Evolutionary conservation across 2,113 vertebrate genomes (phyloP), one percentile per base, ranked within the genome.

Genomic region (Oncorhynchus keta): DNA sequence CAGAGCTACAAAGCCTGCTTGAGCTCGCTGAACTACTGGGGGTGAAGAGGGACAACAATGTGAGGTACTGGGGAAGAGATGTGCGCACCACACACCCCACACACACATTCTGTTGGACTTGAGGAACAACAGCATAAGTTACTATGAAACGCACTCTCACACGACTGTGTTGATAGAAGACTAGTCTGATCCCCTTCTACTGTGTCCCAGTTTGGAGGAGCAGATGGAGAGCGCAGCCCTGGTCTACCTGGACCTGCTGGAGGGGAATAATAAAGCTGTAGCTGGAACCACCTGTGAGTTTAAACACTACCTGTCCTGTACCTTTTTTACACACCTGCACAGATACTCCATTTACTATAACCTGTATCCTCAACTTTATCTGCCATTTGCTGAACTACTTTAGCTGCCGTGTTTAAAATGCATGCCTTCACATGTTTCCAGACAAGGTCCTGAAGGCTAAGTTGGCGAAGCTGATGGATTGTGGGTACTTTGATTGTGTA

Each of bases 211-310:
- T 90, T 89, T 99, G 79, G 93, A 94, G 84, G 94, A 96, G 85
- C 96, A 97, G 90, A 97, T 98, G 96, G 95, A 96, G 71, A 91
- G 94, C 76, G 95, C 95, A 0, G 93, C 96, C 74, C 79, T 93
- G 61, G 94, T 93, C 84, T 96, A 96, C 83, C 87, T 96, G 91
- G 95, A 98, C 83, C 95, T 99, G 77, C 83, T 99, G 83, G 97
- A 99, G 87, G 97, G 97, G 74, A 95, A 89, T 55, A 95, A 99
- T 76, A 95, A 96, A 83, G 90, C 94, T 61, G 96, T 98, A 79
- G 97, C 93, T 81, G 97, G 97, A 75, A 96, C 96, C 5, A 97
- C 96, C 59, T 98, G 98, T 99, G 82, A 96, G 95, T 95, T 65
- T 30, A 1, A 59, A 28, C 1, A 30, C 49, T 55, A 26, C 26